A percentile compares a stretch with the other conserved stretches of the same genome.
These are phyloP conservation scores for Trissolcus brochymenae DNA, from an alignment of 2,888 invertebrate species.

Conservation along the genomic window DNA sequence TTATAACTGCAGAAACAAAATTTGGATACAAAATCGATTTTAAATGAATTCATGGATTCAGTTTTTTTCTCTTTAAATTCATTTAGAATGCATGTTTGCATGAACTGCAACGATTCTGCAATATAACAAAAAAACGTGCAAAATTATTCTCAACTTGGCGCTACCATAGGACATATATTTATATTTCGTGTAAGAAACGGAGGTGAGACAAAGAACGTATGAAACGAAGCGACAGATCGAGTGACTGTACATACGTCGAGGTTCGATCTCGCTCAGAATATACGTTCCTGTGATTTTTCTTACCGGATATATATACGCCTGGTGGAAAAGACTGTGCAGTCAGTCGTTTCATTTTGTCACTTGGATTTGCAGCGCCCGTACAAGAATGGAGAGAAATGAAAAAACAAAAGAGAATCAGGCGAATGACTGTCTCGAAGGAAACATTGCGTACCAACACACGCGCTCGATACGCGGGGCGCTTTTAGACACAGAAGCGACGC, in stretches of 20 bases:
- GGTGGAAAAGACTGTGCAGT: conserved; percentile 30
- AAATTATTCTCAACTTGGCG: conserved; percentile 26
- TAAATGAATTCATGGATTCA: too few relatives aligned
- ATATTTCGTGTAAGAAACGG: conserved; percentile 10
- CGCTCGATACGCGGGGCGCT: conserved; percentile 3
- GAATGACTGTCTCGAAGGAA: conserved; percentile 27
- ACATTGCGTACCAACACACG: conserved; percentile 11
- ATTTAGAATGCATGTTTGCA: too few relatives aligned
- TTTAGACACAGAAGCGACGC: conserved; percentile 21
- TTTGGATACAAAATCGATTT: too few relatives aligned
- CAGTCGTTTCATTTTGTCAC: conserved; percentile 54
- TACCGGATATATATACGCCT: conserved; percentile 26
- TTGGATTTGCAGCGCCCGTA: conserved; percentile 8
- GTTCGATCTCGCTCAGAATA: conserved; percentile 50
- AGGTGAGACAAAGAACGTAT: conserved; percentile 34
- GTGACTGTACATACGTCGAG: conserved; percentile 45
- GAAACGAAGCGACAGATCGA: conserved; percentile 27
- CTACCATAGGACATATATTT: conserved; percentile 4
- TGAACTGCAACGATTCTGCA: too few relatives aligned
- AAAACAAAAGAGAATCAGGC: conserved; percentile 29
- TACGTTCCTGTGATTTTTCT: conserved; percentile 50
- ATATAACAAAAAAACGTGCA: neutral
- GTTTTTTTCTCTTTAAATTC: too few relatives aligned
- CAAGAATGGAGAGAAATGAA: neutral
- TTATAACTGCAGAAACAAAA: too few relatives aligned